Conservation (phyloP, 1,140 invertebrate species). For the Physella acuta region DNA sequence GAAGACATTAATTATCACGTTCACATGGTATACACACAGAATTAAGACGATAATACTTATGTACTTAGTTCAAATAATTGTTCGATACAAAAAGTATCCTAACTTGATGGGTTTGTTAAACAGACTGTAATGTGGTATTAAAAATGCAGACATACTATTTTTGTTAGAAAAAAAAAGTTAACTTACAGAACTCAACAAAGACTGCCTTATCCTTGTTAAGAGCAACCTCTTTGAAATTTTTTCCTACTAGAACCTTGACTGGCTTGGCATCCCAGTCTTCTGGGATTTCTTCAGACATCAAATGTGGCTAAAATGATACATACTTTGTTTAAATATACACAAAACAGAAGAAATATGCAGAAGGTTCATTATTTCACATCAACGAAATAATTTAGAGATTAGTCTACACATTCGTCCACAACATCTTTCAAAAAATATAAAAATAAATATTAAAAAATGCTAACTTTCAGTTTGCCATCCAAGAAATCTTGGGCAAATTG, state of each 20-base stretch:
- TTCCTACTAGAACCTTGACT: conserved; percentile 91
- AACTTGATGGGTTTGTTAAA: too few species aligned
- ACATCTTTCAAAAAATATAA: neutral
- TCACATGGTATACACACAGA: too few species aligned
- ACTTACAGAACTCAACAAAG: conserved; percentile 90
- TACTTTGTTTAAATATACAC: neutral
- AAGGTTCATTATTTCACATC: too few species aligned
- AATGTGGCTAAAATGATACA: conserved; percentile 65
- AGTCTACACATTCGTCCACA: too few species aligned
- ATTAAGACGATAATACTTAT: too few species aligned
- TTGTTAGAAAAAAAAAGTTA: too few species aligned
- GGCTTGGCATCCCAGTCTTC: conserved; percentile 96
- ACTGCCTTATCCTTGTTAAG: conserved; percentile 88
- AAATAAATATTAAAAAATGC: neutral
- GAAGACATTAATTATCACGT: too few species aligned
- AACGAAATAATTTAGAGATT: too few species aligned
- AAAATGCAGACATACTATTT: too few species aligned
- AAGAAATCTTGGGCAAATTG: conserved; percentile 85
- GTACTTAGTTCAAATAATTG: too few species aligned
- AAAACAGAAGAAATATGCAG: neutral
- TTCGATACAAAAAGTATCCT: too few species aligned
- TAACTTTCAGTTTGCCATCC: conserved; percentile 84
- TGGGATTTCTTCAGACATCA: conserved; percentile 90
- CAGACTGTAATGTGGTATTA: too few species aligned
- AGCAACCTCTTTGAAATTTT: conserved; percentile 94